Percentiles rank a stretch among this genome's conserved stretches.
These are phyloP conservation scores for Pelobates cultripes DNA, from an alignment of 2,797 vertebrate genomes.

Conservation along the genomic window DNA sequence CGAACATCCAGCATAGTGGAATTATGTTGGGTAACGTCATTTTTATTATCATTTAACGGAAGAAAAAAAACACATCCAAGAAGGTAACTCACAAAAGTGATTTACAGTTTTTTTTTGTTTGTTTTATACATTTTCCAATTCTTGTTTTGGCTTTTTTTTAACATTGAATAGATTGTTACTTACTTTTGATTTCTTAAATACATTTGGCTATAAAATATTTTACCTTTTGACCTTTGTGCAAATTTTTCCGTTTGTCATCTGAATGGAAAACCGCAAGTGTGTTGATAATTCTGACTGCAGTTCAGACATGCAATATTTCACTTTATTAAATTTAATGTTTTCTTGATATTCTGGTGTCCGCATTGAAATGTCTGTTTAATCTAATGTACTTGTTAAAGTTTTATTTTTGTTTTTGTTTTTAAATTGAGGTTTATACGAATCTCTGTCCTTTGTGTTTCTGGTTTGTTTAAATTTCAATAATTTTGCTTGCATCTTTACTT, in stretches of 20 bases:
- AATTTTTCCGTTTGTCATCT: too few relatives aligned
- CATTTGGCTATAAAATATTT: slow-evolving; percentile 59
- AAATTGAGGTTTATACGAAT: too few relatives aligned
- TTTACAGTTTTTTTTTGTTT: slow-evolving; percentile 59
- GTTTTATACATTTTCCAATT: slow-evolving; percentile 56
- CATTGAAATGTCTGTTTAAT: too few relatives aligned
- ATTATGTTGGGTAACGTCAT: too few relatives aligned
- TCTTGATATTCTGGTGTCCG: not conserved
- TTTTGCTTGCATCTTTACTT: too few relatives aligned
- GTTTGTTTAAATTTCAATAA: too few relatives aligned
- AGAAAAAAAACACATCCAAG: slow-evolving; percentile 44
- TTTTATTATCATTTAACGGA: too few relatives aligned
- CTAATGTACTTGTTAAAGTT: too few relatives aligned
- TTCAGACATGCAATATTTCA: slow-evolving; percentile 68
- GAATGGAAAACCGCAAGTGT: too few relatives aligned
- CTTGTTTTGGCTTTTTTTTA: slow-evolving; percentile 63
- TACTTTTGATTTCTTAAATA: slow-evolving; percentile 60
- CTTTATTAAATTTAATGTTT: slow-evolving; percentile 66
- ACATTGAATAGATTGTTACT: slow-evolving; percentile 65
- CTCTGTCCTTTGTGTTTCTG: too few relatives aligned
- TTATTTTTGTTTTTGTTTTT: too few relatives aligned
- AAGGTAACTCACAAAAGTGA: slow-evolving; percentile 65
- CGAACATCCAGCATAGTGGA: too few relatives aligned
- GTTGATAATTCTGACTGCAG: slow-evolving; percentile 58
- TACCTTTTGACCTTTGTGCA: not conserved